Evolutionary conservation across 2,888 invertebrate species (phyloP).

Genomic region (Uropetala carovei): DNA sequence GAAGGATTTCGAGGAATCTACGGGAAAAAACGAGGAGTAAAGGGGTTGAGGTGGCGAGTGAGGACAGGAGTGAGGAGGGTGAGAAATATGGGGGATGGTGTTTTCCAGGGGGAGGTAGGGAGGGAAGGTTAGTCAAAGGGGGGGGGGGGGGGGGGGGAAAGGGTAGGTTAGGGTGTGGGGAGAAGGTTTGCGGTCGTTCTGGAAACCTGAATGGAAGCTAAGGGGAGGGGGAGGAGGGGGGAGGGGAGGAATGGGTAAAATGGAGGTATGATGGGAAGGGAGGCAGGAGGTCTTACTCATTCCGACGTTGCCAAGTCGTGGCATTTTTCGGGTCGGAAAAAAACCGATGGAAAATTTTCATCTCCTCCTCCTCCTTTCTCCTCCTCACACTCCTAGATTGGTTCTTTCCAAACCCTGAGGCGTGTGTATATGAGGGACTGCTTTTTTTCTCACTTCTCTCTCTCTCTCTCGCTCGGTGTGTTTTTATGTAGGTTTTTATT

Average conservation of each 20-base stretch:
- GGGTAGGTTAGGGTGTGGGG: neutral
- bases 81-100: neutral
- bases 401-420: no score
- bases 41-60: neutral
- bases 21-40: no score
- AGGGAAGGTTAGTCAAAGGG: neutral
- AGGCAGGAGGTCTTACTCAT: conserved; percentile 17
- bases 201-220: conserved; percentile 14
- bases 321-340: neutral
- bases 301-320: neutral
- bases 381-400: no score
- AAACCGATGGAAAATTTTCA: neutral
- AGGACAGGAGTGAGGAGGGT: neutral
- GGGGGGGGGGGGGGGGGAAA: neutral
- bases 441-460: no score
- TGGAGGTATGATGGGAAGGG: neutral
- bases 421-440: no score
- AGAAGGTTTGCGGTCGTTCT: neutral
- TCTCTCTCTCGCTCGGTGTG: no score
- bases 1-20: no score
- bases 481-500: no score
- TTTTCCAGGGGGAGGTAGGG: neutral
- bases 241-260: neutral
- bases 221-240: neutral
- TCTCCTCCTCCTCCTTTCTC: no score